phyloP scores from a whole-genome alignment of 2,888 invertebrate genomes.

The Hypselothyrea guttata region DNA sequence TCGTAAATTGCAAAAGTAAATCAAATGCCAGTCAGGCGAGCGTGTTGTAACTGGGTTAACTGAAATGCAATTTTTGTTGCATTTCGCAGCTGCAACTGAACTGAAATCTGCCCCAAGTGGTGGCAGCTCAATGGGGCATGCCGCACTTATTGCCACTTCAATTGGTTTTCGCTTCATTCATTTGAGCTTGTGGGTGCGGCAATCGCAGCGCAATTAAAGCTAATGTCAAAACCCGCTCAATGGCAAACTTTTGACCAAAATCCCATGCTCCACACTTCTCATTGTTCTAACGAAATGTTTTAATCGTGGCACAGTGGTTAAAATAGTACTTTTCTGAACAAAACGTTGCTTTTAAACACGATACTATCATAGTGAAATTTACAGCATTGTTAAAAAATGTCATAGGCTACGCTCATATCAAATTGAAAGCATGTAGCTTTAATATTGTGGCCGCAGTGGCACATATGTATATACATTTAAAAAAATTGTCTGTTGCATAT shows the following conservation, averaged over 20 bases:
- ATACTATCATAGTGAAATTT: too few species aligned
- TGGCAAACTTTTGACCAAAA: constrained; percentile 14
- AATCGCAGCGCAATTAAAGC: constrained; percentile 12
- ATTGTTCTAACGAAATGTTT: not conserved
- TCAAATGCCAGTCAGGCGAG: constrained; percentile 10
- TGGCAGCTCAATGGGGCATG: constrained; percentile 9
- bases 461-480: too few species aligned
- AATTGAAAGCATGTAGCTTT: too few species aligned
- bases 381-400: too few species aligned
- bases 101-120: not conserved
- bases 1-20: constrained; percentile 22
- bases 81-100: constrained; percentile 7
- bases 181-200: not conserved
- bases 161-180: not conserved
- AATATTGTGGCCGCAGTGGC: too few species aligned
- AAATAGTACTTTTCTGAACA: too few species aligned
- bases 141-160: not conserved
- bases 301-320: constrained; percentile 5
- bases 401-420: too few species aligned
- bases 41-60: constrained; percentile 33
- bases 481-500: too few species aligned
- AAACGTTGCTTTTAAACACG: too few species aligned
- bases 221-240: constrained; percentile 11
- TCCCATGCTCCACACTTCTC: constrained; percentile 4
- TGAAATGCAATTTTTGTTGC: constrained; percentile 3